phyloP scores from a whole-genome alignment of 2,113 vertebrate genomes.

The Xenotilapia leptura region DNA sequence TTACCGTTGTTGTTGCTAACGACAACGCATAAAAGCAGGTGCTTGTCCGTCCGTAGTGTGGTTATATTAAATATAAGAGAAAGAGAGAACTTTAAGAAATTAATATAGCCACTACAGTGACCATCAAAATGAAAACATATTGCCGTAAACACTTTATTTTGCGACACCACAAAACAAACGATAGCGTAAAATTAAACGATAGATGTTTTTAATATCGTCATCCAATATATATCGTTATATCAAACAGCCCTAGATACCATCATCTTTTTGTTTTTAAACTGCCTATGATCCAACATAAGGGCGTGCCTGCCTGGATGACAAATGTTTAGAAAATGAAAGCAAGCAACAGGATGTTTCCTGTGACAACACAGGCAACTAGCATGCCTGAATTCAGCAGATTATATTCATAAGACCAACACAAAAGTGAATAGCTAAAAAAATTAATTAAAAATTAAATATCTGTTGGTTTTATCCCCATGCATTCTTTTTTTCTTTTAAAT shows the following conservation, averaged over 20 bases:
- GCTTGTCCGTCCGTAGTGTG: fast-evolving
- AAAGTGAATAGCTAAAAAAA: background rate
- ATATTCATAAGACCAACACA: background rate
- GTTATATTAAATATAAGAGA: background rate
- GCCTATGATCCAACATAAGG: background rate
- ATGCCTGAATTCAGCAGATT: background rate
- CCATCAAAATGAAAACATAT: background rate
- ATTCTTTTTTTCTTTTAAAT: background rate
- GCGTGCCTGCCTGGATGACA: background rate
- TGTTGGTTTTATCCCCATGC: background rate
- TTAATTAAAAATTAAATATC: background rate
- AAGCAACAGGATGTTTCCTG: background rate
- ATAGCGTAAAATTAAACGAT: background rate
- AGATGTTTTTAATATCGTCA: background rate
- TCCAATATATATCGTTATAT: background rate
- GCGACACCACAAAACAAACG: background rate
- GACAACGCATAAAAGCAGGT: background rate
- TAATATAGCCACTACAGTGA: background rate
- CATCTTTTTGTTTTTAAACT: background rate
- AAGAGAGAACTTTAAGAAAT: background rate
- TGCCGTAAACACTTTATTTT: background rate
- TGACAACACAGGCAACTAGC: background rate
- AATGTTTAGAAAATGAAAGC: background rate
- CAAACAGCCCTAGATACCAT: background rate
- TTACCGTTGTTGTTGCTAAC: background rate